phyloP scores from a whole-genome alignment of 2,797 vertebrate species.

The Enteromius viviparus region DNA sequence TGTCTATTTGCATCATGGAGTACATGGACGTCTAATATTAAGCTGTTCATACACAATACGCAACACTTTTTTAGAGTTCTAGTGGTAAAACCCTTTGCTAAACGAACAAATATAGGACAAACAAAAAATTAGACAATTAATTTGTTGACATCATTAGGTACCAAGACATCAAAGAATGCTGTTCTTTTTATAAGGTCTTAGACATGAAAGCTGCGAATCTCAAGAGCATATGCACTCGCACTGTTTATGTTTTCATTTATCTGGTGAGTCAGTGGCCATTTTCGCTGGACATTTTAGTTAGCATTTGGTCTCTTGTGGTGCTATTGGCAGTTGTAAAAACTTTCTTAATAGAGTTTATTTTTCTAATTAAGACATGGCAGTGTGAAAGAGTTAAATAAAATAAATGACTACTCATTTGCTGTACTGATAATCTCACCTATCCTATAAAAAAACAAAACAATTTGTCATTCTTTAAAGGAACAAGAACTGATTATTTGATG shows the following conservation, averaged over 20 bases:
- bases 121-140: conserved; percentile 21
- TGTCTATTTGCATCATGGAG: conserved; percentile 77
- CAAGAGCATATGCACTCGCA: conserved; percentile 16
- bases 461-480: background rate
- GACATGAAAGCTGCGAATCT: conserved; percentile 24
- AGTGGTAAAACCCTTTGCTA: conserved; percentile 9
- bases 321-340: conserved; percentile 45
- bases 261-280: conserved; percentile 41
- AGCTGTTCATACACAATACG: conserved; percentile 38
- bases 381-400: conserved; percentile 1
- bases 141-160: conserved; percentile 35
- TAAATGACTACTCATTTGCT: background rate
- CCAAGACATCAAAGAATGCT: conserved; percentile 25
- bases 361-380: conserved; percentile 7
- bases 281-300: conserved; percentile 32
- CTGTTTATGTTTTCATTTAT: conserved; percentile 42
- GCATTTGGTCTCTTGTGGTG: conserved; percentile 40
- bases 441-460: background rate
- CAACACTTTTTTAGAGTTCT: conserved; percentile 17
- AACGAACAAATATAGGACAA: background rate
- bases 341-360: conserved; percentile 25
- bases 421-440: conserved; percentile 14
- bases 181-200: conserved; percentile 34
- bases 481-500: background rate
- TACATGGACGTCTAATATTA: conserved; percentile 60